Evolutionary conservation across 2,888 invertebrate genomes (phyloP).

Genomic region (Caenorhabditis zanzibari): DNA sequence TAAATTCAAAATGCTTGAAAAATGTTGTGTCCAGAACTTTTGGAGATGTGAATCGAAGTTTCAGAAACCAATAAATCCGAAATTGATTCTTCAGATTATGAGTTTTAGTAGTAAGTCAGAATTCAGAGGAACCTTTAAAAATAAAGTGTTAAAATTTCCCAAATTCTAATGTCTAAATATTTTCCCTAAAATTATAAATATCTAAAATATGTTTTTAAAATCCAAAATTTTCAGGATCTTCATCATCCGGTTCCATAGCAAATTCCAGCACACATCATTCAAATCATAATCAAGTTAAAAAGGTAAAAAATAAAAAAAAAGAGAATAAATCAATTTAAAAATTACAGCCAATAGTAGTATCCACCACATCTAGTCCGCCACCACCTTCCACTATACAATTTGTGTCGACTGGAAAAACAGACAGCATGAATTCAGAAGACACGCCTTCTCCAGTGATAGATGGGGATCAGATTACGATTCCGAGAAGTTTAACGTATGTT

Average conservation of each 20-base stretch:
- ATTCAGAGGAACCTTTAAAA: no score
- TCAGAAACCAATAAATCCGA: neutral
- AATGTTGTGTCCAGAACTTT: no score
- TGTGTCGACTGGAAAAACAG: slow-evolving; percentile 15
- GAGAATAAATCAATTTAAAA: neutral
- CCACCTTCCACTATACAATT: slow-evolving; percentile 16
- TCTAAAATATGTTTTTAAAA: no score
- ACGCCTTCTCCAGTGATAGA: neutral
- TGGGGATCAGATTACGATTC: neutral
- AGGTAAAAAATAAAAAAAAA: neutral
- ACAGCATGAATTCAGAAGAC: slow-evolving; percentile 22
- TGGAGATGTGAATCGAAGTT: neutral
- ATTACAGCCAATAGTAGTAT: neutral
- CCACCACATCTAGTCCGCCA: neutral
- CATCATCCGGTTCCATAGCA: slow-evolving; percentile 40
- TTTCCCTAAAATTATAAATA: no score
- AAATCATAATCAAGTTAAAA: slow-evolving; percentile 11
- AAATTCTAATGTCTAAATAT: no score
- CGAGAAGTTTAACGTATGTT: slow-evolving; percentile 23
- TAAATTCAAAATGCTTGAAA: no score
- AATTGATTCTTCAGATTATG: neutral
- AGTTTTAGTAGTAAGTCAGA: no score
- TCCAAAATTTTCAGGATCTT: slow-evolving; percentile 19
- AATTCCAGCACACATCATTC: neutral
- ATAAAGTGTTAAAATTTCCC: no score